Evolutionary conservation across 1,140 invertebrate genomes (phyloP).

Genomic region (Colletes latitarsis): DNA sequence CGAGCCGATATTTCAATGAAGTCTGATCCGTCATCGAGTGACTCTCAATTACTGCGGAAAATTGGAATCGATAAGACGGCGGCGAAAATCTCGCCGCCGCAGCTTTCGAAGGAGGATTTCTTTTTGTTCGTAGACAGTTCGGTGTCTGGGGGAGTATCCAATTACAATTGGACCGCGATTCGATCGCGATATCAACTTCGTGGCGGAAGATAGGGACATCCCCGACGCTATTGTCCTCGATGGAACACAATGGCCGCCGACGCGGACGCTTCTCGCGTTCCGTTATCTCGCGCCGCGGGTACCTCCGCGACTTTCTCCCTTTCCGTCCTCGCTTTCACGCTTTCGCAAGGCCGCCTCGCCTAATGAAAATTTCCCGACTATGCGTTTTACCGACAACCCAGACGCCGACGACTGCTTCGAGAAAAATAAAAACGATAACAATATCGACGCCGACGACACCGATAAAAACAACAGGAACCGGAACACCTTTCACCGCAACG

Average conservation of each 20-base stretch:
- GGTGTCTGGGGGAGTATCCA: constrained; percentile 39
- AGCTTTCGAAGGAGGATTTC: neutral
- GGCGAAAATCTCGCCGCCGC: neutral
- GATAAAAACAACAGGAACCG: no score
- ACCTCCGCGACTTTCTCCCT: constrained; percentile 15
- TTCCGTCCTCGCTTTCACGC: constrained; percentile 1
- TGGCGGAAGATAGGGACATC: constrained; percentile 53
- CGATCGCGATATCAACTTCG: constrained; percentile 61
- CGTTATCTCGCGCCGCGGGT: constrained; percentile 48
- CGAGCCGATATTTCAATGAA: neutral
- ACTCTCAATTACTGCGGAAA: constrained; percentile 17
- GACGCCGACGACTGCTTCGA: no score
- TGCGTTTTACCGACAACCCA: no score
- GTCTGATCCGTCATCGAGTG: neutral
- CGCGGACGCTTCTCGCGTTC: constrained; percentile 38
- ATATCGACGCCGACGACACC: no score
- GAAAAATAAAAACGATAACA: no score
- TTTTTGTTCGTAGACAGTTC: constrained; percentile 1
- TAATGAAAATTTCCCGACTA: neutral
- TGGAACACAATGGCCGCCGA: constrained; percentile 27
- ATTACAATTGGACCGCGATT: constrained; percentile 60
- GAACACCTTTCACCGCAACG: no score
- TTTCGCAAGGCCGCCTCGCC: neutral
- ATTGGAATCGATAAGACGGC: constrained; percentile 34
- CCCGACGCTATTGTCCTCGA: constrained; percentile 57